Percentiles rank a stretch among this genome's conserved stretches.
Evolutionary conservation across 2,888 invertebrate species (phyloP).

Genomic region (Harpalus rubripes): DNA sequence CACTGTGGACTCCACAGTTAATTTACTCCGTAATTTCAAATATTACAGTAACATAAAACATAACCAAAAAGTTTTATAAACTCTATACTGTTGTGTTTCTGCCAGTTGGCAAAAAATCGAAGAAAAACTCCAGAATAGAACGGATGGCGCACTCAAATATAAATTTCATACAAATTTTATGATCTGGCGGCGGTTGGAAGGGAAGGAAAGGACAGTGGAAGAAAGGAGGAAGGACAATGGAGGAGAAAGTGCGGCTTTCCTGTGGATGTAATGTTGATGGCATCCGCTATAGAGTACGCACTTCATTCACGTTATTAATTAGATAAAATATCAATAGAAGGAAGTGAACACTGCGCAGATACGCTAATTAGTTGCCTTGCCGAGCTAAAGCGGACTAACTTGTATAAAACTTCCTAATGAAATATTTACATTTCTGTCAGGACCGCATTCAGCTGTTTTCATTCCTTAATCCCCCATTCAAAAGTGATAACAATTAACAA

Average conservation of each 20-base stretch:
- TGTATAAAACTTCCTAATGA: conserved; percentile 45
- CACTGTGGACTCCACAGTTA: too few species aligned
- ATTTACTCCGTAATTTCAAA: not conserved
- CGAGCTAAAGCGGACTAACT: conserved; percentile 44
- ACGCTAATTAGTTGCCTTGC: conserved; percentile 52
- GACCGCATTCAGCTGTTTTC: conserved; percentile 4
- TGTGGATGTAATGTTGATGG: conserved; percentile 4
- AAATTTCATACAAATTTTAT: conserved; percentile 66
- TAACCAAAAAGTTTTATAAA: not conserved
- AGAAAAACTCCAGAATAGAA: conserved; percentile 18
- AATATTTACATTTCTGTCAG: conserved; percentile 43
- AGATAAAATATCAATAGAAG: conserved; percentile 55
- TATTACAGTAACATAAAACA: not conserved
- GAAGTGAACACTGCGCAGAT: conserved; percentile 55
- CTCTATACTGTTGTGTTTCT: not conserved
- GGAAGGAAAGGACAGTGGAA: not conserved
- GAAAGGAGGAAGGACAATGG: conserved; percentile 9
- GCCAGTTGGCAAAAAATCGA: conserved; percentile 25
- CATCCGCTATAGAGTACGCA: conserved; percentile 29
- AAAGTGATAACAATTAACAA: too few species aligned
- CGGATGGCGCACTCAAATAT: conserved; percentile 54
- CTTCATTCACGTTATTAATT: conserved; percentile 51
- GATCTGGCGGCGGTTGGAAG: conserved; percentile 36
- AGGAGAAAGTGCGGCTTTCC: conserved; percentile 27
- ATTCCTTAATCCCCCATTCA: not conserved